Conservation (phyloP, 2,888 invertebrate genomes). For the Hypena proboscidalis region DNA sequence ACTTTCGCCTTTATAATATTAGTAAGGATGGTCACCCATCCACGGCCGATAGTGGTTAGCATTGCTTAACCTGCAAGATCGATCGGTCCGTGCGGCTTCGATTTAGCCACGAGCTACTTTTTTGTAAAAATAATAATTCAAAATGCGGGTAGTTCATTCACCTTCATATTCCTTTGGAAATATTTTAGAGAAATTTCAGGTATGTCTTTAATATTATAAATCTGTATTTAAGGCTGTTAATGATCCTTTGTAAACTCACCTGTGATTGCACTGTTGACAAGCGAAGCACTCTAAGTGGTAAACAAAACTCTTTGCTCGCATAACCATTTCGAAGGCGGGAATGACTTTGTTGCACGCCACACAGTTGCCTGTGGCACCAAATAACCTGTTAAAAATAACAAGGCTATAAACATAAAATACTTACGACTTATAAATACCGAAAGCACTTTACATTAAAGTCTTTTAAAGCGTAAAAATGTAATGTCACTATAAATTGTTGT, state of each 20-base stretch:
- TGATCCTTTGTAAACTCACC: slow-evolving; percentile 89
- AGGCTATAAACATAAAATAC: slow-evolving; percentile 57
- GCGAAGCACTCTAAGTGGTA: slow-evolving; percentile 98
- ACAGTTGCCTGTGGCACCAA: slow-evolving; percentile 95
- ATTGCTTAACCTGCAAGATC: too few relatives aligned
- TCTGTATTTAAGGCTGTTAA: too few relatives aligned
- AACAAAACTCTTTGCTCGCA: slow-evolving; percentile 96
- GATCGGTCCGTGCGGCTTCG: too few relatives aligned
- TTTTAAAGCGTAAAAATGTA: slow-evolving; percentile 36
- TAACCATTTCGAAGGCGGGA: slow-evolving; percentile 98
- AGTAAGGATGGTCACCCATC: too few relatives aligned
- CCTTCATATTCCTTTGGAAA: too few relatives aligned
- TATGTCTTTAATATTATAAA: too few relatives aligned
- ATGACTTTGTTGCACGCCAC: slow-evolving; percentile 97
- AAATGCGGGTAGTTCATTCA: too few relatives aligned
- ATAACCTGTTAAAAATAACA: slow-evolving; percentile 88
- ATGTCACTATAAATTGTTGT: slow-evolving; percentile 19
- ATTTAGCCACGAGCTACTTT: too few relatives aligned
- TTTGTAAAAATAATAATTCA: too few relatives aligned
- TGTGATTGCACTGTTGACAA: slow-evolving; percentile 97
- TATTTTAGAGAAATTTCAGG: too few relatives aligned
- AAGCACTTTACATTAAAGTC: slow-evolving; percentile 56
- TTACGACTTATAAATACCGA: slow-evolving; percentile 56
- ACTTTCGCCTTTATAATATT: too few relatives aligned
- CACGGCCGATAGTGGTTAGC: too few relatives aligned